These are phyloP conservation scores for Potorous gilbertii DNA, from an alignment of 2,797 vertebrate genomes.

Conservation along the genomic window DNA sequence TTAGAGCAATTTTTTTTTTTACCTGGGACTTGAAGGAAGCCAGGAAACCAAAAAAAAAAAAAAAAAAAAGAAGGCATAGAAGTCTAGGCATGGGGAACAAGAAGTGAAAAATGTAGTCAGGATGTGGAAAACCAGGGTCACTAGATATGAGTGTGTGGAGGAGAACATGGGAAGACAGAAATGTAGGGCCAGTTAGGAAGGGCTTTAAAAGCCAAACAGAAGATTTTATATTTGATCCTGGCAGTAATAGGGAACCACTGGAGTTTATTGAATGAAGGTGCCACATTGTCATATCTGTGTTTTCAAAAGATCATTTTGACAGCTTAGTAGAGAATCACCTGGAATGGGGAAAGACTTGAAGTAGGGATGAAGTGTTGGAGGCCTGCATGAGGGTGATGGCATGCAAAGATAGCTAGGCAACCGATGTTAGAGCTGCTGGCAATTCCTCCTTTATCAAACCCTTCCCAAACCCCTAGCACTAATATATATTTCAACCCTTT, in stretches of 20 bases:
- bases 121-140: neutral
- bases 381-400: neutral
- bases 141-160: neutral
- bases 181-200: neutral
- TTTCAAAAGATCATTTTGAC: neutral
- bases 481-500: no score
- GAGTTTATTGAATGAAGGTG: no score
- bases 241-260: neutral
- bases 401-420: neutral
- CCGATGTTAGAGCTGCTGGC: neutral
- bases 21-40: neutral
- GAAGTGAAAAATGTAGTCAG: neutral
- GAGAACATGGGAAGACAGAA: neutral
- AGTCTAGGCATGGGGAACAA: neutral
- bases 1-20: neutral
- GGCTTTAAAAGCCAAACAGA: neutral
- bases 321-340: neutral
- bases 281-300: neutral
- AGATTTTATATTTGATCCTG: neutral
- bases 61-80: neutral
- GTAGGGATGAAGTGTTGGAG: neutral
- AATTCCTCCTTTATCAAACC: neutral
- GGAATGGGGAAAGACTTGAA: neutral
- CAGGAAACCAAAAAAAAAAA: neutral
- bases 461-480: neutral